A percentile compares a stretch with the other conserved stretches of the same genome.
These are phyloP conservation scores for Phoxinus dragarum DNA, from an alignment of 2,797 vertebrate species.

Conservation along the genomic window DNA sequence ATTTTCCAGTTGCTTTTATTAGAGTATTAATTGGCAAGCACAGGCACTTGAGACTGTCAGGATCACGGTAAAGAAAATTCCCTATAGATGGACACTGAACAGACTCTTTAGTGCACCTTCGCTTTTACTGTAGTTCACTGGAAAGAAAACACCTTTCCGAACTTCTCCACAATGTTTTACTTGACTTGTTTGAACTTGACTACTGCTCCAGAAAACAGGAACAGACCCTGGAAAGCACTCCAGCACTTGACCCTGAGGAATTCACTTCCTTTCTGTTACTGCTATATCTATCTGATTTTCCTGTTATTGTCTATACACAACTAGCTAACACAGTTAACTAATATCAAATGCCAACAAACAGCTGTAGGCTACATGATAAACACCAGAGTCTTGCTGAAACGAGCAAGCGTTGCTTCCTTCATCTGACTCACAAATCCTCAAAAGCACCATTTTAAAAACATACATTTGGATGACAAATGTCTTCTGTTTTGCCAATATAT, in stretches of 20 bases:
- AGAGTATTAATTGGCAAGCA: background rate
- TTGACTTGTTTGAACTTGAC: slow-evolving; percentile 2
- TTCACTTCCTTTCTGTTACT: slow-evolving; percentile 28
- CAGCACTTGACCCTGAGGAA: slow-evolving; percentile 26
- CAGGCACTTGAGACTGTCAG: background rate
- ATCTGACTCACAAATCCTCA: background rate
- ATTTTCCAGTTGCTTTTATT: slow-evolving; percentile 14
- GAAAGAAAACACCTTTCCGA: background rate
- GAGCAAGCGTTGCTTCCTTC: background rate
- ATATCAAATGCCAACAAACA: background rate
- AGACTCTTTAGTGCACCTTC: background rate
- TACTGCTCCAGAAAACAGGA: slow-evolving; percentile 21
- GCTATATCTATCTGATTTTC: slow-evolving; percentile 18
- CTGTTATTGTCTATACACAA: slow-evolving; percentile 49
- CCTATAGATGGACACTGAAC: background rate
- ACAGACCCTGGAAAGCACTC: slow-evolving; percentile 3
- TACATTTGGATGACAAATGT: background rate
- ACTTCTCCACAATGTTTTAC: background rate
- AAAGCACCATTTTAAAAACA: background rate
- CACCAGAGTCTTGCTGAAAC: background rate
- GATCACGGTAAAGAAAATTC: background rate
- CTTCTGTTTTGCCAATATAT: background rate
- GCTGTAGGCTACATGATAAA: background rate
- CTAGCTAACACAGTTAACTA: background rate
- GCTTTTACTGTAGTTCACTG: background rate